These are phyloP conservation scores for Araneus ventricosus DNA, from an alignment of 1,140 invertebrate species.

Conservation along the genomic window DNA sequence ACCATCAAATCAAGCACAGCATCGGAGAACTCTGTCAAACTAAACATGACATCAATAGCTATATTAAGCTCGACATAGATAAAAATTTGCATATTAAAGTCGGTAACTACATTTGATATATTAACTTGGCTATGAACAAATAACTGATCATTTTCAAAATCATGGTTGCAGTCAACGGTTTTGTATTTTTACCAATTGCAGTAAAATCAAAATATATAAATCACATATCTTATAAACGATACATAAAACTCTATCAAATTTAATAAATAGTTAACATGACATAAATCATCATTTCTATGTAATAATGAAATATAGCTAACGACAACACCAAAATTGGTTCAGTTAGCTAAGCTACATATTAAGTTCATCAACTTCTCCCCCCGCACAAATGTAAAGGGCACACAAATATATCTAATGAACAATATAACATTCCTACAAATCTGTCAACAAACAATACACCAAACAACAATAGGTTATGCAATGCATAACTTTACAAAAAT, in stretches of 20 bases:
- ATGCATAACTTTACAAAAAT: conserved; percentile 35
- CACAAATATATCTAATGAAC: conserved; percentile 11
- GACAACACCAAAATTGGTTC: conserved; percentile 44
- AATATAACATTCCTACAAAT: conserved; percentile 10
- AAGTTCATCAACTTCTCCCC: not conserved
- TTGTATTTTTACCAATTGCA: not conserved
- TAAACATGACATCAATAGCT: conserved; percentile 34
- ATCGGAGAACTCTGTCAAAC: not conserved
- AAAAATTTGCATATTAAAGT: conserved; percentile 31
- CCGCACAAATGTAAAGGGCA: not conserved
- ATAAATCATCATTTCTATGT: conserved; percentile 35
- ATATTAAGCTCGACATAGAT: conserved; percentile 37
- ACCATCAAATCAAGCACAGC: not conserved
- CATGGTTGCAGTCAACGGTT: not conserved
- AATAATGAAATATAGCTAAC: conserved; percentile 23
- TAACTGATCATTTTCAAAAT: conserved; percentile 10
- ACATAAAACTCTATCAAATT: conserved; percentile 54
- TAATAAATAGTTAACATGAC: conserved; percentile 46
- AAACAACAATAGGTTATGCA: not conserved
- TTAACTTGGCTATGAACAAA: not conserved
- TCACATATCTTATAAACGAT: conserved; percentile 12
- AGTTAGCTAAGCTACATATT: conserved; percentile 14
- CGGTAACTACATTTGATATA: conserved; percentile 18
- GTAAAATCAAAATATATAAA: conserved; percentile 30
- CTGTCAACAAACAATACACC: conserved; percentile 4